Evolutionary conservation across 2,113 vertebrate species (phyloP).

Genomic region (Thunnus maccoyii): DNA sequence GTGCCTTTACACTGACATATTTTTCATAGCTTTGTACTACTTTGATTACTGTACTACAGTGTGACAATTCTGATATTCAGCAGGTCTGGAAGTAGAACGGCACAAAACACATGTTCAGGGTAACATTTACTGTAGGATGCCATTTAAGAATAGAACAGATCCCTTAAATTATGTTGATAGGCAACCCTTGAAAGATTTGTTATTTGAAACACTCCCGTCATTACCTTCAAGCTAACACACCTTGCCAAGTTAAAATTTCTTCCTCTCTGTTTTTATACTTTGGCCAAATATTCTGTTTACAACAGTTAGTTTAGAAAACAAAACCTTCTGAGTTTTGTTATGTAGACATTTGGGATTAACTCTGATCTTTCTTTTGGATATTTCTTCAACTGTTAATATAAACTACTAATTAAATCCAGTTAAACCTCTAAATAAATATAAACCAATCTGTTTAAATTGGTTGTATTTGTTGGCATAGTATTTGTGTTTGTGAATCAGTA

Average conservation of each 20-base stretch:
- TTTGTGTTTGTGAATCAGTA: slow-evolving; percentile 79
- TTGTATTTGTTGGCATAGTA: slow-evolving; percentile 55
- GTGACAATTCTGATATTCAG: slow-evolving; percentile 83
- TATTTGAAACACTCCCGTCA: slow-evolving; percentile 58
- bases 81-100: slow-evolving; percentile 83
- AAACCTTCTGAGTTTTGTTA: background rate
- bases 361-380: background rate
- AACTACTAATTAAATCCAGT: slow-evolving; percentile 36
- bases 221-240: slow-evolving; percentile 27
- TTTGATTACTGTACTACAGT: slow-evolving; percentile 78
- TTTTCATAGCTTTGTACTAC: slow-evolving; percentile 83
- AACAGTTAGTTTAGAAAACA: slow-evolving; percentile 30
- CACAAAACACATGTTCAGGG: slow-evolving; percentile 68
- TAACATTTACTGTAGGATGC: slow-evolving; percentile 64
- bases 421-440: slow-evolving; percentile 36
- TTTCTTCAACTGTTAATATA: slow-evolving; percentile 33
- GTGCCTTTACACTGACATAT: slow-evolving; percentile 77
- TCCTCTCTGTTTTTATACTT: slow-evolving; percentile 49
- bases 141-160: slow-evolving; percentile 28
- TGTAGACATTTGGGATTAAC: slow-evolving; percentile 45
- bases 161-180: slow-evolving; percentile 43
- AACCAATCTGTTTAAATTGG: slow-evolving; percentile 60
- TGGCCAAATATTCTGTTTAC: slow-evolving; percentile 39
- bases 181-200: background rate
- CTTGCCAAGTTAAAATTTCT: background rate